A percentile compares a stretch with the other conserved stretches of the same genome.
These are phyloP conservation scores for Alosa sapidissima DNA, from an alignment of 2,797 vertebrate species.

Conservation along the genomic window DNA sequence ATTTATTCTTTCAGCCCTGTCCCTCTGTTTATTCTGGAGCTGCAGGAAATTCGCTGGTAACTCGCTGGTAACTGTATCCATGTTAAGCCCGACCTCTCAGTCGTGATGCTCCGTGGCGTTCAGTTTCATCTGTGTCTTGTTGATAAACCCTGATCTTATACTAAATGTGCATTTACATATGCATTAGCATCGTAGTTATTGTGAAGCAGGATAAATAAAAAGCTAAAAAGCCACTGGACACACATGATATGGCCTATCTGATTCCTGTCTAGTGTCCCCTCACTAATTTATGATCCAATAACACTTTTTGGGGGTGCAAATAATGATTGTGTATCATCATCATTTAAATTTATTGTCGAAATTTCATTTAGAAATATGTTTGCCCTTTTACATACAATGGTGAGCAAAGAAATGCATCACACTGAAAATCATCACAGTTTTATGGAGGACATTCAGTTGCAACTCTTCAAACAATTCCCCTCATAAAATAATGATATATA, in stretches of 20 bases:
- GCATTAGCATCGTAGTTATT: background rate
- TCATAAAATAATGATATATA: background rate
- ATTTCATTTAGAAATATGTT: conserved; percentile 16
- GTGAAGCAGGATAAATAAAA: background rate
- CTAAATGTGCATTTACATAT: conserved; percentile 11
- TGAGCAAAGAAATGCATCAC: conserved; percentile 29
- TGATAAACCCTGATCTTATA: conserved; percentile 20
- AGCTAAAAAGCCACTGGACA: background rate
- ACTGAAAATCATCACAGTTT: background rate
- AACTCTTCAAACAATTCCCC: background rate
- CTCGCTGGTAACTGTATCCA: background rate
- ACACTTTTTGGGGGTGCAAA: background rate
- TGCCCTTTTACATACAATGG: conserved; percentile 4
- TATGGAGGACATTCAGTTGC: background rate
- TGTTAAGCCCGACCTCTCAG: background rate
- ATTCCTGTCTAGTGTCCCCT: background rate
- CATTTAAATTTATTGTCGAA: background rate
- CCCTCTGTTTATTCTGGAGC: background rate
- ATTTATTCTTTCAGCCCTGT: background rate
- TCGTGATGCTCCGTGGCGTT: background rate
- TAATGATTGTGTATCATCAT: background rate
- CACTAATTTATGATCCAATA: conserved; percentile 6
- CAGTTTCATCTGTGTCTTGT: conserved; percentile 17
- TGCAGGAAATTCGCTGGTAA: background rate
- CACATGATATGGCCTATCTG: conserved; percentile 18